Evolutionary conservation across 2,113 vertebrate species (phyloP).

Genomic region (Dromiciops gliroides): DNA sequence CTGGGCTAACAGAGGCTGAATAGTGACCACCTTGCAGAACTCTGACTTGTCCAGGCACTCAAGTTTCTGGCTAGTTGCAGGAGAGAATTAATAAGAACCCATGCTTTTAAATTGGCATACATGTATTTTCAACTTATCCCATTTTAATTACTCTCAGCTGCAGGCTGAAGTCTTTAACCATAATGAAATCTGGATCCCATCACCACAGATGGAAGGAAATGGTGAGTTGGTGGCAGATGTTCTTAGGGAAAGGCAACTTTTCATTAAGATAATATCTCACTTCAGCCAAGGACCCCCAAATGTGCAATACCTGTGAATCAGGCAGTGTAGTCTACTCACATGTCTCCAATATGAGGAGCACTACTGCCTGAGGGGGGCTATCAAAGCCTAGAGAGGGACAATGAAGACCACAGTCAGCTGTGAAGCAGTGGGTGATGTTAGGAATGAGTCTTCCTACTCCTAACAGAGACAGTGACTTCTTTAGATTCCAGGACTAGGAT

Average conservation of each 20-base stretch:
- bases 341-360: neutral
- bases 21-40: neutral
- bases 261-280: neutral
- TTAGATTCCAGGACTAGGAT: neutral
- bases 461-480: neutral
- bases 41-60: neutral
- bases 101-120: neutral
- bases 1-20: neutral
- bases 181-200: neutral
- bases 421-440: neutral
- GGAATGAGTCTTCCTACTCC: neutral
- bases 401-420: neutral
- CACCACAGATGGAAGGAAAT: neutral
- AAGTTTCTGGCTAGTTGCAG: neutral
- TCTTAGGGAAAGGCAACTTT: neutral
- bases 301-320: neutral
- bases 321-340: neutral
- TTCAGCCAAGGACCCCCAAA: neutral
- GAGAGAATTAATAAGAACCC: neutral
- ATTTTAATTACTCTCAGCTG: neutral
- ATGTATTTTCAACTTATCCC: neutral
- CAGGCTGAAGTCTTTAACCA: neutral
- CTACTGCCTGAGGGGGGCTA: neutral
- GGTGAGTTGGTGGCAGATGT: neutral
- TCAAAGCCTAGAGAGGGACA: neutral